These are phyloP conservation scores for Bradypodion ventrale DNA, from an alignment of 2,797 vertebrate genomes.

Conservation along the genomic window DNA sequence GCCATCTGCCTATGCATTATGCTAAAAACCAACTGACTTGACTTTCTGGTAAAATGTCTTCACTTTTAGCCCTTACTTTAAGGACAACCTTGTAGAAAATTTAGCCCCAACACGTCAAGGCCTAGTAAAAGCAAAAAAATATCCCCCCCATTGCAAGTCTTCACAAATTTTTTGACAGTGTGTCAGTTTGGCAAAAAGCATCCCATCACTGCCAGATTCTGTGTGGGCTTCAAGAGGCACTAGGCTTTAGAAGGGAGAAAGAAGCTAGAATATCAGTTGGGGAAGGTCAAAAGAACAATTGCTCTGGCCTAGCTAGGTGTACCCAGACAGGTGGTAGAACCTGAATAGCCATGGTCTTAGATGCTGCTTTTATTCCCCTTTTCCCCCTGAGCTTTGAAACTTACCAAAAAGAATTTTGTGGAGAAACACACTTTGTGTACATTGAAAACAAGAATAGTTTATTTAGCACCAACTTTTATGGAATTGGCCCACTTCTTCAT, in stretches of 20 bases:
- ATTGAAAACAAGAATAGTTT: no score
- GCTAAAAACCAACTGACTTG: slow-evolving; percentile 4
- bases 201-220: not conserved
- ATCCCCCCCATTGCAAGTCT: not conserved
- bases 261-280: not conserved
- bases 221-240: not conserved
- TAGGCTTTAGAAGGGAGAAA: not conserved
- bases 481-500: no score
- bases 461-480: no score
- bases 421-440: no score
- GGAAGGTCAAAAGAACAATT: not conserved
- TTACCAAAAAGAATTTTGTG: not conserved
- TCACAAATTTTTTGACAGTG: no score
- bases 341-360: not conserved
- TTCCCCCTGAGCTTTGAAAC: not conserved
- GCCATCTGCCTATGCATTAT: slow-evolving; percentile 11
- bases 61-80: not conserved
- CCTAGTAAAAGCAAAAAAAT: not conserved
- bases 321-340: not conserved
- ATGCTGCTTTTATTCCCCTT: not conserved
- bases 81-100: not conserved
- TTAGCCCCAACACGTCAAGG: not conserved
- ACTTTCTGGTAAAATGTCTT: not conserved
- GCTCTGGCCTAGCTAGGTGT: not conserved
- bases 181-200: not conserved